Evolutionary conservation across 2,888 invertebrate species (phyloP).

Genomic region (Drosophila mimica): DNA sequence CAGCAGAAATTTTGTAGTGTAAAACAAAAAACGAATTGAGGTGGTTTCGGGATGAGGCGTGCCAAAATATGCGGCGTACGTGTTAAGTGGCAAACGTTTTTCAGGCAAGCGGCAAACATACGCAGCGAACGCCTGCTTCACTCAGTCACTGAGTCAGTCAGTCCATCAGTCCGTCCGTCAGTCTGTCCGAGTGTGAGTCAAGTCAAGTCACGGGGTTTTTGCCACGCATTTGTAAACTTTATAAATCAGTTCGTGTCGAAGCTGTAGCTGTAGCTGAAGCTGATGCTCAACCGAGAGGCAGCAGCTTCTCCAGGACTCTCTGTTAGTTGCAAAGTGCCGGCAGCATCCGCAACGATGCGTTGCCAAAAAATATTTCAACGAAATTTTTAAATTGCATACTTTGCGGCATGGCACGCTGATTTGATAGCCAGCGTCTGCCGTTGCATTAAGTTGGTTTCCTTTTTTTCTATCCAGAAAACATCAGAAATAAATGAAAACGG

Average conservation of each 20-base stretch:
- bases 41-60: slow-evolving; percentile 34
- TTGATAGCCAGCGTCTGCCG: slow-evolving; percentile 56
- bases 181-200: slow-evolving; percentile 42
- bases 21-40: slow-evolving; percentile 52
- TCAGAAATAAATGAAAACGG: not conserved
- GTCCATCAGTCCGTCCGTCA: slow-evolving; percentile 57
- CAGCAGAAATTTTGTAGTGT: slow-evolving; percentile 71
- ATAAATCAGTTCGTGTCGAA: slow-evolving; percentile 80
- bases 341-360: slow-evolving; percentile 56
- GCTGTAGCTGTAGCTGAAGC: slow-evolving; percentile 49
- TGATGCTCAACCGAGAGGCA: slow-evolving; percentile 6
- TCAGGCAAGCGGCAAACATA: slow-evolving; percentile 43
- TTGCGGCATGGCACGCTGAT: slow-evolving; percentile 71
- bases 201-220: slow-evolving; percentile 79
- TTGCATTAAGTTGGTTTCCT: slow-evolving; percentile 38
- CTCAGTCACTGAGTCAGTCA: slow-evolving; percentile 19
- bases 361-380: slow-evolving; percentile 52
- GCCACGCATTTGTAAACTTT: slow-evolving; percentile 81
- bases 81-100: slow-evolving; percentile 80
- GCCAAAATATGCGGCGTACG: slow-evolving; percentile 80
- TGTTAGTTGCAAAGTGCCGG: slow-evolving; percentile 35
- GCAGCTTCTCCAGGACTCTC: not conserved
- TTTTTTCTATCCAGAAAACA: not conserved
- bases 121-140: slow-evolving; percentile 4
- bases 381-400: slow-evolving; percentile 76